Base-by-base conservation (phyloP, 1,140 invertebrate species). In the Drosophila leontia region DNA sequence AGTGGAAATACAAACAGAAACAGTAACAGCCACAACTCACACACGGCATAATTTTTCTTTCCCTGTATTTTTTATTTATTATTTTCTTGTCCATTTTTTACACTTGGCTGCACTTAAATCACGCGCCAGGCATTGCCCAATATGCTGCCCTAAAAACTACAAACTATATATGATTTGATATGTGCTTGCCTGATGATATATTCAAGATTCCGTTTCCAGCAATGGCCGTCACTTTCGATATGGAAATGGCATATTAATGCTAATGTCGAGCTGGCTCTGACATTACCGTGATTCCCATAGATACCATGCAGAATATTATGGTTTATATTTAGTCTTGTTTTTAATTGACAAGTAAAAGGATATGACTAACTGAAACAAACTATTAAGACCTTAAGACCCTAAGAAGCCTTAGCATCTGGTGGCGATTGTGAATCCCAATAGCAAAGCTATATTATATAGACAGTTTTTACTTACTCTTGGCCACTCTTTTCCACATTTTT, bases 61-160 rank as follows among this genome's bases (percentile, higher is more conserved):
- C 37, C 48, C 23, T 78, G 60, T 63, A 59, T 75, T 53, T 59
- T 50, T 79, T 60, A 77, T 82, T 77, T 82, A 71, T 79, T 87
- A 65, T 68, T 78, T 48, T 72, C 75, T 75, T 64, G 53, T 84
- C 42, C 72, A 77, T 84, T 78, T 80, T 80, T 75, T 84, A 88
- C 84, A 88, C 83, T 57, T 75, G 72, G 83, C 68, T 87, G 83
- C 84, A 88, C 80, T 83, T 74, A 88, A 86, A 83, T 83, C 76
- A 83, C 84, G 76, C 80, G 67, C 63, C 62, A 42, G 53, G 60
- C 60, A 80, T 83, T 78, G 64, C 76, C 63, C 56, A 77, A 82
- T 75, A 63, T 37, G 58, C 44, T 45, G 51, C 56, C 59, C 67
- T 58, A 44, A 58, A 78, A 64, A 61, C 32, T 45, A 53, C 50